Base-by-base conservation (phyloP, 2,888 invertebrate species). In the Crocallis elinguaria region DNA sequence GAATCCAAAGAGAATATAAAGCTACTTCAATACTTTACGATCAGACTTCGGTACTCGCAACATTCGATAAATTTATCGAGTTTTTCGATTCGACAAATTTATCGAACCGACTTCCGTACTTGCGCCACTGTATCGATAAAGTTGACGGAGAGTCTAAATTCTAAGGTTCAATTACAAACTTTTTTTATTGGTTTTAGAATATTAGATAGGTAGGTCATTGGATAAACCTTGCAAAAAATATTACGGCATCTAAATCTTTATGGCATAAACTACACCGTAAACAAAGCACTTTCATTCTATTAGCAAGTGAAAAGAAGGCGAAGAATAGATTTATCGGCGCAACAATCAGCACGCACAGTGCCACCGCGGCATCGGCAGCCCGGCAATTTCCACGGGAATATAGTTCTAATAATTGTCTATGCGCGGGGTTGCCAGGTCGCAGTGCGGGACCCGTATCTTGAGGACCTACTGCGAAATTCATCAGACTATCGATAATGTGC, bases 381-480 rank as follows among this genome's bases (percentile, higher is more conserved):
- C 9, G 71, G 57, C 48, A 46, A 64, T 54, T 66, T 68, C 61
- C 64, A 58, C 69, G 72, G 71, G 63, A 69, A 76, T 69, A 64
- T 66, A 66, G 69, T 71, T 69, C 67, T 68, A 73, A 75, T 78
- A 66, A 70, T 62, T n/a, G n/a, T n/a, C n/a, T n/a, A n/a, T n/a
- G n/a, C 58, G 58, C 67, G 66, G 71, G 71, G 74, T 58, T 69
- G 69, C 70, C 68, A 70, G 68, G 65, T 67, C 63, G 60, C 5
- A 21, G 73, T 81, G 82, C 84, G 78, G 78, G 79, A 62, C 82
- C 77, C 78, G 75, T 75, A 78, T 78, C 68, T 67, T 55, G 73
- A 36, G 49, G 67, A 25, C 16, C 25, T 30, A 69, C 37, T 67
- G 52, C 25, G 48, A 52, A 55, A 6, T 39, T 17, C 11, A 19